phyloP scores from a whole-genome alignment of 92 coral and sea anemone genomes.

The Phenganax marumi region DNA sequence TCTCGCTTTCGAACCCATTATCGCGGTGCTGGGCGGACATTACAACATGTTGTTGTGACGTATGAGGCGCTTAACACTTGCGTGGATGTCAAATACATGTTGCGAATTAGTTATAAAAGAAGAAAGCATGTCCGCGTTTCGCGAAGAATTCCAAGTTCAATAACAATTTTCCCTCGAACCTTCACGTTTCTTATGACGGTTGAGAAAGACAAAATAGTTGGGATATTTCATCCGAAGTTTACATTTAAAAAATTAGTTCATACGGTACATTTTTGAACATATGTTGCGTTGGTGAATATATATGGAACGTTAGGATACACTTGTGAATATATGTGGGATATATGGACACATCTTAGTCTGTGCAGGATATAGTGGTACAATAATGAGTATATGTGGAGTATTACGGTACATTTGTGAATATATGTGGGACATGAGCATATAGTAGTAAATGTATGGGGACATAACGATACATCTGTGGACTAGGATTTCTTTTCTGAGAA shows the following conservation, averaged over 20 bases:
- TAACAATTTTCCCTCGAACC: constrained; percentile 64
- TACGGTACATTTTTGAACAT: too few relatives aligned
- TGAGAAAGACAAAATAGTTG: constrained; percentile 74
- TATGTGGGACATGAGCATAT: too few relatives aligned
- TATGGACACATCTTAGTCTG: too few relatives aligned
- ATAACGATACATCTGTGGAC: too few relatives aligned
- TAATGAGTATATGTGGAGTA: too few relatives aligned
- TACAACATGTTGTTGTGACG: constrained; percentile 11
- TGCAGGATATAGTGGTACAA: too few relatives aligned
- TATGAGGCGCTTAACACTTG: constrained; percentile 38
- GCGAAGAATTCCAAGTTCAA: constrained; percentile 52
- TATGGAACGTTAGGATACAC: too few relatives aligned
- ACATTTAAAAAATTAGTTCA: not conserved
- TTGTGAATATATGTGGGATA: too few relatives aligned
- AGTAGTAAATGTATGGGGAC: too few relatives aligned
- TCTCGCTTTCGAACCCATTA: not conserved
- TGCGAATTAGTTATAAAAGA: not conserved
- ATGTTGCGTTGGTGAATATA: too few relatives aligned
- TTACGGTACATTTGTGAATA: too few relatives aligned
- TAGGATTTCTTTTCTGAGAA: too few relatives aligned
- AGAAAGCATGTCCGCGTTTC: constrained; percentile 56
- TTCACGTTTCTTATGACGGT: constrained; percentile 69
- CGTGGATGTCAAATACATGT: constrained; percentile 14
- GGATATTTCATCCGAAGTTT: constrained; percentile 45
- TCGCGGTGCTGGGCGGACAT: not conserved